A percentile compares a stretch with the other conserved stretches of the same genome.
phyloP scores from a whole-genome alignment of 1,140 invertebrate species.

The Meteorus sp. region DNA sequence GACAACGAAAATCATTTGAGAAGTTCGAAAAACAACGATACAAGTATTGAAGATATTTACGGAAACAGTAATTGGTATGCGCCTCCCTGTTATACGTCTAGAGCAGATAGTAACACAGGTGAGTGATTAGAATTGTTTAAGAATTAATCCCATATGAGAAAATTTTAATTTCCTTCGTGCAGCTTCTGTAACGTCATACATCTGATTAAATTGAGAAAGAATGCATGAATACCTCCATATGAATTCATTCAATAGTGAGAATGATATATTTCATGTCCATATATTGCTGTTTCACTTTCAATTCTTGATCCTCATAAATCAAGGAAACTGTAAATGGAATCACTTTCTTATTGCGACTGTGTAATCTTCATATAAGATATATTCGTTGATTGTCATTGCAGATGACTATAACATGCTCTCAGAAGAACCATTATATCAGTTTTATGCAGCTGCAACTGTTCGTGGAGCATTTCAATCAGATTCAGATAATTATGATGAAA shows the following conservation, averaged over 20 bases:
- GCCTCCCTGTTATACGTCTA: conserved; percentile 15
- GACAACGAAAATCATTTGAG: conserved; percentile 30
- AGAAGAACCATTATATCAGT: conserved; percentile 88
- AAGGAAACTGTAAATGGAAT: neutral
- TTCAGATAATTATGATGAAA: conserved; percentile 80
- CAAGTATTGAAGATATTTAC: conserved; percentile 41
- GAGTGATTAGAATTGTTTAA: conserved; percentile 16
- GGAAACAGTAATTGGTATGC: conserved; percentile 38
- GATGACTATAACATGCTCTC: conserved; percentile 57
- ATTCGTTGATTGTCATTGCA: conserved; percentile 28
- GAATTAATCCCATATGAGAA: conserved; percentile 7
- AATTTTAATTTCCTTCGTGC: conserved; percentile 9
- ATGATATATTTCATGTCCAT: neutral
- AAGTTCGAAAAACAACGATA: conserved; percentile 26
- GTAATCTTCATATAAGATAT: neutral
- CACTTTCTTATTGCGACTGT: neutral
- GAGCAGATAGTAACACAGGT: conserved; percentile 13
- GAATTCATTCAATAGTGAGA: conserved; percentile 9
- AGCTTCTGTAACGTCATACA: neutral
- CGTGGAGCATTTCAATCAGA: conserved; percentile 68
- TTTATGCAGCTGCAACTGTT: conserved; percentile 78
- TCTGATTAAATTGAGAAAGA: neutral
- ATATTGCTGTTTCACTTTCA: too few species aligned
- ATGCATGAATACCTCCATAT: neutral
- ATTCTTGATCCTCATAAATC: too few species aligned